A percentile compares a stretch with the other conserved stretches of the same genome.
Conservation (phyloP, 2,113 vertebrate genomes). For the Rana temporaria region DNA sequence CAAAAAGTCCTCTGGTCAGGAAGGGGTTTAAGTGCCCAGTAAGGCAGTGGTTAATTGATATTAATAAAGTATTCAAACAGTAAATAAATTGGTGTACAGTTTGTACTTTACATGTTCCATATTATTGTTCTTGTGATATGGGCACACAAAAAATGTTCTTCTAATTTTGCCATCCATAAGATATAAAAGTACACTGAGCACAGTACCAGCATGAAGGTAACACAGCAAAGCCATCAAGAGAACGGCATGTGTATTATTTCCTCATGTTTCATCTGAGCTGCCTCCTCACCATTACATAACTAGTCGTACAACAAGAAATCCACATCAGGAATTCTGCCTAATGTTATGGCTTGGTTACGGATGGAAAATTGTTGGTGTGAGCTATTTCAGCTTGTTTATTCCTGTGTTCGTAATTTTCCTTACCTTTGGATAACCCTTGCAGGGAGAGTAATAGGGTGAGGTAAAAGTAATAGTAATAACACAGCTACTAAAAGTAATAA, state of each 20-base stretch:
- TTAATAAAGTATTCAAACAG: too few species aligned
- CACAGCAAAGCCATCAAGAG: not conserved
- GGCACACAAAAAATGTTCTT: too few species aligned
- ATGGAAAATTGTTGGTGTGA: not conserved
- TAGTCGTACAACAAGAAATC: not conserved
- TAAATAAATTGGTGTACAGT: too few species aligned
- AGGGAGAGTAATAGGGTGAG: not conserved
- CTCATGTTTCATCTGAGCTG: not conserved
- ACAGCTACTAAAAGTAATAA: too few species aligned
- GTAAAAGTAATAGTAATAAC: not conserved
- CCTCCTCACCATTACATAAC: slow-evolving; percentile 9
- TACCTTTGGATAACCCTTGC: not conserved
- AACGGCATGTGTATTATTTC: not conserved
- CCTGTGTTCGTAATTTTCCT: not conserved
- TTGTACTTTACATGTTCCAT: too few species aligned
- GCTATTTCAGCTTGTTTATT: not conserved
- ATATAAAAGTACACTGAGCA: not conserved
- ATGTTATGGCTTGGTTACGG: not conserved
- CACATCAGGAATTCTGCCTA: not conserved
- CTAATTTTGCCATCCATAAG: too few species aligned
- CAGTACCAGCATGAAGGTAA: not conserved
- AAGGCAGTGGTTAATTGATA: too few species aligned
- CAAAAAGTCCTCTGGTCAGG: too few species aligned
- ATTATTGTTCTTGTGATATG: too few species aligned
- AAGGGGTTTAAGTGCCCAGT: too few species aligned